Percentiles rank a stretch among this genome's conserved stretches.
phyloP scores from a whole-genome alignment of 2,888 invertebrate genomes.

The Stegophylla sp. region DNA sequence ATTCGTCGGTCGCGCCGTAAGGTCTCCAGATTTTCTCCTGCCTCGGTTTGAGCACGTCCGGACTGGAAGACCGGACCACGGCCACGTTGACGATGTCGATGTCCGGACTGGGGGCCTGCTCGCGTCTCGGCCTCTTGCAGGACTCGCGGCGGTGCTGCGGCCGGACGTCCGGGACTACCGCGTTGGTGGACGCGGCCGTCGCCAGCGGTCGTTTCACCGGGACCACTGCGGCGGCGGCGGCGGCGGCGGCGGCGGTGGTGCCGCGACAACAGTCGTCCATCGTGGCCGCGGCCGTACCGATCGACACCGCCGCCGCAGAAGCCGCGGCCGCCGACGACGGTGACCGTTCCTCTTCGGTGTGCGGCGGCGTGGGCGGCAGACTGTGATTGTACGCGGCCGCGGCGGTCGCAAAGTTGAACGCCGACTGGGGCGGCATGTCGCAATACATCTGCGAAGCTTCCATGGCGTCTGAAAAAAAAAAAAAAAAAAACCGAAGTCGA shows the following conservation, averaged over 20 bases:
- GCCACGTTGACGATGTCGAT: conserved; percentile 52
- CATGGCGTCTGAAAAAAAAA: conserved; percentile 45
- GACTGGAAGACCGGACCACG: conserved; percentile 47
- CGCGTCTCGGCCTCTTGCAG: conserved; percentile 38
- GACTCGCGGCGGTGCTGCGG: not conserved
- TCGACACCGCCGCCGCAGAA: not conserved
- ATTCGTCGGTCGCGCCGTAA: conserved; percentile 54
- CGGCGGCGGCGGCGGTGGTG: not conserved
- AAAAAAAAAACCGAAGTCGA: not conserved
- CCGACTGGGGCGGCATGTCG: conserved; percentile 51
- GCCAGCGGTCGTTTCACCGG: not conserved
- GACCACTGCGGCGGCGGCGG: not conserved
- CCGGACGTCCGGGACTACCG: not conserved
- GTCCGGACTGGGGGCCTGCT: conserved; percentile 29
- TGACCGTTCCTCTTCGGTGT: conserved; percentile 34
- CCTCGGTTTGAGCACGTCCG: conserved; percentile 46
- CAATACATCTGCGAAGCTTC: conserved; percentile 57
- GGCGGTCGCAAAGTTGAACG: conserved; percentile 51
- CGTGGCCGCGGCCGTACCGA: not conserved
- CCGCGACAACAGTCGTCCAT: not conserved
- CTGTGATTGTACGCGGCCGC: conserved; percentile 42
- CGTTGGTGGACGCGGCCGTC: no score
- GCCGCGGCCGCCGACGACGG: not conserved
- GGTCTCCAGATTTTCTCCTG: conserved; percentile 57
- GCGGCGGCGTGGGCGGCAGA: conserved; percentile 42